Conservation (phyloP, 1,140 invertebrate species). For the Akabosia matsudoensis region DNA sequence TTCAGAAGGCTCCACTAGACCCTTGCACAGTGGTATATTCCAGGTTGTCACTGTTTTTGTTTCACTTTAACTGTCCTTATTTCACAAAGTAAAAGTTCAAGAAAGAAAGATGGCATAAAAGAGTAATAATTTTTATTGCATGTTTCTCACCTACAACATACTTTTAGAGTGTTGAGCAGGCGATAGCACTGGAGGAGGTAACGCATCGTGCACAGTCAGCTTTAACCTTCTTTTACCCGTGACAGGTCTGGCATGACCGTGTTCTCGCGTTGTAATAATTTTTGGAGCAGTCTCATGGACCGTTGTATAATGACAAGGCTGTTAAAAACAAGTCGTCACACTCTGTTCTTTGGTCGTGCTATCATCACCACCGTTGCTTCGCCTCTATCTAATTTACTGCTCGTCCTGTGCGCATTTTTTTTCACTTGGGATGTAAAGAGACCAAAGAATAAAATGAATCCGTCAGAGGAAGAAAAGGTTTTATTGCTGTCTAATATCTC, state of each 20-base stretch:
- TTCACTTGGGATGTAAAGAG: background rate
- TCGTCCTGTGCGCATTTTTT: background rate
- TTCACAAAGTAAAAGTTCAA: background rate
- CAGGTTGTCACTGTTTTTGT: background rate
- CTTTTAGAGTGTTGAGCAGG: background rate
- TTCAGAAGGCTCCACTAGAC: background rate
- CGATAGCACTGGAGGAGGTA: background rate
- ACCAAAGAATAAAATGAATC: background rate
- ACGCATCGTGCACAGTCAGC: background rate
- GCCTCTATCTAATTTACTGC: background rate
- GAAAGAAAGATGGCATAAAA: background rate
- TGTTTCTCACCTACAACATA: background rate
- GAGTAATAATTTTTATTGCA: background rate
- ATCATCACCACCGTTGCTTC: background rate
- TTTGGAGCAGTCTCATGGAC: no score
- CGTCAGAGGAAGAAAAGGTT: background rate
- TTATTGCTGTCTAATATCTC: background rate
- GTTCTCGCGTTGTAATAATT: background rate
- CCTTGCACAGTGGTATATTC: background rate
- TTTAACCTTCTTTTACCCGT: background rate
- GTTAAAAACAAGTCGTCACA: background rate
- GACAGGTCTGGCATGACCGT: background rate
- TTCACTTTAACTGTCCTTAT: background rate
- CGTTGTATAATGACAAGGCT: background rate
- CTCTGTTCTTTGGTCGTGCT: background rate